These are phyloP conservation scores for Pelobates cultripes DNA, from an alignment of 2,797 vertebrate species.

Conservation along the genomic window DNA sequence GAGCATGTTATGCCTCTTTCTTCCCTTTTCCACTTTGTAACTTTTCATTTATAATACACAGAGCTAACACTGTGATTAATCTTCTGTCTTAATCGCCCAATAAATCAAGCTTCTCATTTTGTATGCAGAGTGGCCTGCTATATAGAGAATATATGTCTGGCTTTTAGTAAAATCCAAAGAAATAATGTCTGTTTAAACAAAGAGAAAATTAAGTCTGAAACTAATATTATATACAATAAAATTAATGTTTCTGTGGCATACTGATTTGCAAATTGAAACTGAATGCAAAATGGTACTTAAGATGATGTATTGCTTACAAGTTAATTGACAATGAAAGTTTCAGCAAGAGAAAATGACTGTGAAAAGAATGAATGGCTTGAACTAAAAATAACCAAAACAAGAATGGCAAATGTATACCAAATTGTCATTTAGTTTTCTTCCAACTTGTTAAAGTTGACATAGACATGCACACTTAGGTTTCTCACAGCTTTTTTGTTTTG, in stretches of 20 bases:
- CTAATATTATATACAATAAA: constrained; percentile 28
- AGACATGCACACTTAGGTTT: not conserved
- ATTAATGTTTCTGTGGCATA: constrained; percentile 31
- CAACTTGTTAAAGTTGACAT: not conserved
- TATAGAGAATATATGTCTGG: constrained; percentile 10
- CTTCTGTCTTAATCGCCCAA: constrained; percentile 22
- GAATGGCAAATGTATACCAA: constrained; percentile 9
- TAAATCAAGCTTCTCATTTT: constrained; percentile 28
- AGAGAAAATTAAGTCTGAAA: constrained; percentile 30
- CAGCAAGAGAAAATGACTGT: constrained; percentile 3
- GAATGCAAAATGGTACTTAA: constrained; percentile 30
- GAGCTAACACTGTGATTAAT: constrained; percentile 20
- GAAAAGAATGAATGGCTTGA: not conserved
- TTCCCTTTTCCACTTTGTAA: not conserved
- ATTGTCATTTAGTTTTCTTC: not conserved
- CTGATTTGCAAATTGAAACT: constrained; percentile 36
- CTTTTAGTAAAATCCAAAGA: constrained; percentile 21
- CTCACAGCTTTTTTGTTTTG: not conserved
- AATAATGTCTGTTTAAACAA: constrained; percentile 39
- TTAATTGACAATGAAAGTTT: constrained; percentile 31
- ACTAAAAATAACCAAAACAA: not conserved
- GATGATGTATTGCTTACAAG: constrained; percentile 14
- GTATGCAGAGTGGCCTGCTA: constrained; percentile 22
- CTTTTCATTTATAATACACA: not conserved
- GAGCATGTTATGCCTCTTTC: not conserved